Conservation (phyloP, 2,888 invertebrate genomes). For the Oscheius sp. region DNA sequence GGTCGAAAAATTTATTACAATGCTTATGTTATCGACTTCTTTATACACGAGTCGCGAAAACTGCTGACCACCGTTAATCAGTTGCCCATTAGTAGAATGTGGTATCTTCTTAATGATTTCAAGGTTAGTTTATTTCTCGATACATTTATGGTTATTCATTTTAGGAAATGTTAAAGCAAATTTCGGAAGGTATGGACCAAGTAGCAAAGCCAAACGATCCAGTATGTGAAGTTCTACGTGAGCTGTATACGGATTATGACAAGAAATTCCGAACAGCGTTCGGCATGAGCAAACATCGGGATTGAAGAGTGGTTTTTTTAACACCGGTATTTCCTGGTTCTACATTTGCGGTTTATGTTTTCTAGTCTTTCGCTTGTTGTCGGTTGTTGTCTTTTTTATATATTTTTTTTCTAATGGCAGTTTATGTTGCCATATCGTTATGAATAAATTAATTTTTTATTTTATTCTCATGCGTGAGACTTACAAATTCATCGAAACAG, state of each 20-base stretch:
- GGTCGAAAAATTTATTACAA: conserved; percentile 65
- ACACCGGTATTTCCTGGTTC: conserved; percentile 4
- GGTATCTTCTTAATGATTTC: conserved; percentile 68
- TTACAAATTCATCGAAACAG: neutral
- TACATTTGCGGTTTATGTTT: neutral
- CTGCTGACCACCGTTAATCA: conserved; percentile 55
- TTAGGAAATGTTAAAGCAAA: conserved; percentile 56
- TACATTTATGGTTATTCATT: neutral
- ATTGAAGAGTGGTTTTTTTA: neutral
- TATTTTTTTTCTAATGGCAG: neutral
- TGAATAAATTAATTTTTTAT: neutral
- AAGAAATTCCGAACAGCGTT: conserved; percentile 68
- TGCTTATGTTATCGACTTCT: conserved; percentile 71
- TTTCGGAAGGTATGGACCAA: conserved; percentile 57
- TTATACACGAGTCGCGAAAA: conserved; percentile 59
- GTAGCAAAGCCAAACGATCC: conserved; percentile 63
- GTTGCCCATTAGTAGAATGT: conserved; percentile 57
- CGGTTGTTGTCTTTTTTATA: neutral
- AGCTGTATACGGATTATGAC: conserved; percentile 64
- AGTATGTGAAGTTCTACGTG: conserved; percentile 55
- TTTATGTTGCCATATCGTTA: neutral
- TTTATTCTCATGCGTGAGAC: neutral
- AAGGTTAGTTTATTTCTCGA: conserved; percentile 40
- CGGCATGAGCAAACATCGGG: conserved; percentile 58
- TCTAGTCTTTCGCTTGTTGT: conserved; percentile 24